Evolutionary conservation across 2,797 vertebrate species (phyloP).

Genomic region (Thamnophis elegans): DNA sequence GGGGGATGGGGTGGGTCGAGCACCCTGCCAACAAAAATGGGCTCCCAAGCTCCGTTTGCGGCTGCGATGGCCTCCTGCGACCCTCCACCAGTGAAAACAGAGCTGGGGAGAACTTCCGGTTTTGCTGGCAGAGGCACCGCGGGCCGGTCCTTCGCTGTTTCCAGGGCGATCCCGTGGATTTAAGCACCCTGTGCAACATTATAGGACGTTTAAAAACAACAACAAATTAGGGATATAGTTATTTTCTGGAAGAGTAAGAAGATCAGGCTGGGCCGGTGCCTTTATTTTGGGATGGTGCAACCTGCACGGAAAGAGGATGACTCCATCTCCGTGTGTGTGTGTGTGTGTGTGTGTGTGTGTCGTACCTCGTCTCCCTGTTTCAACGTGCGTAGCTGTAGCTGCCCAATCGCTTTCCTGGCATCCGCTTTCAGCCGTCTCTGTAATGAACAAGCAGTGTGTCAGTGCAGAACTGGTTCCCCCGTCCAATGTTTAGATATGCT

Average conservation of each 20-base stretch:
- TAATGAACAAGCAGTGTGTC: constrained; percentile 47
- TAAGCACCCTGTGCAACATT: background rate
- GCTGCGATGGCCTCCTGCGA: no score
- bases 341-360: background rate
- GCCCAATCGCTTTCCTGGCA: constrained; percentile 85
- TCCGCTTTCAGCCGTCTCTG: constrained; percentile 82
- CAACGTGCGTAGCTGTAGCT: constrained; percentile 82
- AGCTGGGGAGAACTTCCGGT: no score
- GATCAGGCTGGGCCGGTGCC: background rate
- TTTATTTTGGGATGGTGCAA: background rate
- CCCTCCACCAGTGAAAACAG: no score
- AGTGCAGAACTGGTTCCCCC: background rate
- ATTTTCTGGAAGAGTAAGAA: background rate
- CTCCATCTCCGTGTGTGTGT: background rate
- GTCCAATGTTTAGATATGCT: background rate
- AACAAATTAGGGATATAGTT: background rate
- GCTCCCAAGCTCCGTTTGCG: no score
- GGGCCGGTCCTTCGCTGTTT: no score
- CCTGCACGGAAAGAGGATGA: background rate
- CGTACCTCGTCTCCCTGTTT: constrained; percentile 83
- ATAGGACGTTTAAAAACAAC: background rate
- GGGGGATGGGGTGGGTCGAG: no score
- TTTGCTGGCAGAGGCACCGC: no score
- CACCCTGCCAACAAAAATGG: no score
- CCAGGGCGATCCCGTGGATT: no score